Evolutionary conservation across 2,797 vertebrate species (phyloP).

Genomic region (Falco concolor): DNA sequence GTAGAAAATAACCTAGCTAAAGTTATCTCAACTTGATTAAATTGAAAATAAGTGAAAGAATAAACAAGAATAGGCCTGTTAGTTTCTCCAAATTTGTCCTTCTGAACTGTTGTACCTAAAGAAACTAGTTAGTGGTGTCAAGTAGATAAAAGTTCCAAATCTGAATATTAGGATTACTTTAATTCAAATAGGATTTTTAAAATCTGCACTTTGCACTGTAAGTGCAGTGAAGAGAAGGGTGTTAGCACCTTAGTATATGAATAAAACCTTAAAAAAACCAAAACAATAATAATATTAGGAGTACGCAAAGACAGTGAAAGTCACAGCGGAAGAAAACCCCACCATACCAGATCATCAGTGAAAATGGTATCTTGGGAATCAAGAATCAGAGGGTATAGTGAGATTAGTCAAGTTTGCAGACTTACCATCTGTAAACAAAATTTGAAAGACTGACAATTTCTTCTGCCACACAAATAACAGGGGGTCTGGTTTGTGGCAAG

Average conservation of each 20-base stretch:
- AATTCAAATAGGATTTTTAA: neutral
- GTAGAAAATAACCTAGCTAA: slow-evolving; percentile 59
- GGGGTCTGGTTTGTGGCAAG: neutral
- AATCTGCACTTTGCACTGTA: neutral
- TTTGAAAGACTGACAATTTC: neutral
- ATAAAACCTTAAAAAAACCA: neutral
- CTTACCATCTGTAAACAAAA: neutral
- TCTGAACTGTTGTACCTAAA: neutral
- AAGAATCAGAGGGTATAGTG: neutral
- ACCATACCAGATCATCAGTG: neutral
- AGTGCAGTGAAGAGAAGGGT: neutral
- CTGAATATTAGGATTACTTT: neutral
- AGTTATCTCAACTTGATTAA: slow-evolving; percentile 31
- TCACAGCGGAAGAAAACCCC: neutral
- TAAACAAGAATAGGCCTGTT: neutral
- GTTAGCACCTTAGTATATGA: neutral
- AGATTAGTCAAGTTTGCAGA: neutral
- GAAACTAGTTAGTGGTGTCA: neutral
- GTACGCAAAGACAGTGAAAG: neutral
- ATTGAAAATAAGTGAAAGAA: neutral
- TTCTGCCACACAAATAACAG: neutral
- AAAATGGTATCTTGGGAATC: neutral
- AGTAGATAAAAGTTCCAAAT: neutral
- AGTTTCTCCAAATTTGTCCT: neutral
- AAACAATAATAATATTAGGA: neutral